These are phyloP conservation scores for Tachina fera DNA, from an alignment of 2,888 invertebrate species.

Conservation along the genomic window DNA sequence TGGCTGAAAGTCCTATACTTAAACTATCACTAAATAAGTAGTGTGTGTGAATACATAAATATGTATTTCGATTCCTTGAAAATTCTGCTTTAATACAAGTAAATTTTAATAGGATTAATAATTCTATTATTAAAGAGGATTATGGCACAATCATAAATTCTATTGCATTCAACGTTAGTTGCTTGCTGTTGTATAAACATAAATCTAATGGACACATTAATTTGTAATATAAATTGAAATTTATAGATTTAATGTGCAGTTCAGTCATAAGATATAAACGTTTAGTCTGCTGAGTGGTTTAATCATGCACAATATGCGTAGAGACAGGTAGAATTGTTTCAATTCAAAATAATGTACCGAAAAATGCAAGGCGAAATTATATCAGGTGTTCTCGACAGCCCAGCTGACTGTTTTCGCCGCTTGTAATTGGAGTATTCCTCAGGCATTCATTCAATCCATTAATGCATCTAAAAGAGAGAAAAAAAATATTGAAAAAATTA, in stretches of 20 bases:
- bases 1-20: background rate
- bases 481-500: too few species aligned
- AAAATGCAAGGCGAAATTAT: too few species aligned
- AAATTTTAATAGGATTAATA: constrained; percentile 17
- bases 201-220: background rate
- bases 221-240: constrained; percentile 11
- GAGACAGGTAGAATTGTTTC: too few species aligned
- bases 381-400: too few species aligned
- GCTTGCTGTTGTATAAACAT: background rate
- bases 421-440: too few species aligned
- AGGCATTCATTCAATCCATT: too few species aligned
- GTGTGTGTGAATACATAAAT: background rate
- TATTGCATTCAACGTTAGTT: background rate
- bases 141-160: constrained; percentile 12
- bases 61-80: background rate
- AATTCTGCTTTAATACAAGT: background rate
- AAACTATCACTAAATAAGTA: too few species aligned
- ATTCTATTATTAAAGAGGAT: constrained; percentile 3
- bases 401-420: too few species aligned
- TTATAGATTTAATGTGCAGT: constrained; percentile 19
- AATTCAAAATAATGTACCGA: too few species aligned
- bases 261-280: too few species aligned
- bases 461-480: too few species aligned
- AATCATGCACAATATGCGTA: background rate
- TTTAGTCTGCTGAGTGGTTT: background rate